These are phyloP conservation scores for Pimephales promelas DNA, from an alignment of 2,113 vertebrate species.

Conservation along the genomic window DNA sequence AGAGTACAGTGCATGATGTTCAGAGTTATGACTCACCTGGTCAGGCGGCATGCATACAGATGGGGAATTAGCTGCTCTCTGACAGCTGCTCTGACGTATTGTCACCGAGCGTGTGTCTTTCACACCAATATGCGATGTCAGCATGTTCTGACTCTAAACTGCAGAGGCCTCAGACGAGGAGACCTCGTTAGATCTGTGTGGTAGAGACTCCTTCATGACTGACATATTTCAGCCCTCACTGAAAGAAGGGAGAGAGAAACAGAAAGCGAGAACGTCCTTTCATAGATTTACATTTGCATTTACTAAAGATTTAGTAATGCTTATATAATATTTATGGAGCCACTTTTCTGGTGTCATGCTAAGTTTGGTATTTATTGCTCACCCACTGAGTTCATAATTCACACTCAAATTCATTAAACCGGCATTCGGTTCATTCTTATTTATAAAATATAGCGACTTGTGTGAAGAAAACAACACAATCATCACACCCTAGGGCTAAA, in stretches of 20 bases:
- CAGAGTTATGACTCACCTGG: constrained; percentile 6
- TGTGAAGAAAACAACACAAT: neutral
- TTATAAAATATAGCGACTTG: constrained; percentile 9
- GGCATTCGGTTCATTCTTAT: neutral
- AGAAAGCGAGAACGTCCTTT: neutral
- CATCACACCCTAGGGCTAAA: neutral
- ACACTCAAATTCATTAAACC: neutral
- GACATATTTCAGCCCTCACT: constrained; percentile 44
- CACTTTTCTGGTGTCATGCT: constrained; percentile 23
- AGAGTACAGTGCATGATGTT: constrained; percentile 13
- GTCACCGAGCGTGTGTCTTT: constrained; percentile 34
- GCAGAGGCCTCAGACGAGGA: constrained; percentile 34
- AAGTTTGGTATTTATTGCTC: constrained; percentile 3
- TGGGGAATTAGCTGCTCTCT: constrained; percentile 49
- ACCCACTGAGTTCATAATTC: constrained; percentile 11
- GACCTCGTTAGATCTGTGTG: constrained; percentile 48
- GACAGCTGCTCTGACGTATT: constrained; percentile 44
- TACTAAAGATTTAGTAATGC: constrained; percentile 18
- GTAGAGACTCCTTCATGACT: constrained; percentile 44
- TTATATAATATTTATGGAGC: neutral
- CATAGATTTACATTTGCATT: constrained; percentile 38
- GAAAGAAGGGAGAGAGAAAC: neutral
- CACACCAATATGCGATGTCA: constrained; percentile 49
- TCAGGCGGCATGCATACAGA: constrained; percentile 48
- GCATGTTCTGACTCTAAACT: constrained; percentile 49